Evolutionary conservation across 1,140 invertebrate genomes (phyloP), one percentile per base, ranked within the genome.

Genomic region (Megathymus violae): DNA sequence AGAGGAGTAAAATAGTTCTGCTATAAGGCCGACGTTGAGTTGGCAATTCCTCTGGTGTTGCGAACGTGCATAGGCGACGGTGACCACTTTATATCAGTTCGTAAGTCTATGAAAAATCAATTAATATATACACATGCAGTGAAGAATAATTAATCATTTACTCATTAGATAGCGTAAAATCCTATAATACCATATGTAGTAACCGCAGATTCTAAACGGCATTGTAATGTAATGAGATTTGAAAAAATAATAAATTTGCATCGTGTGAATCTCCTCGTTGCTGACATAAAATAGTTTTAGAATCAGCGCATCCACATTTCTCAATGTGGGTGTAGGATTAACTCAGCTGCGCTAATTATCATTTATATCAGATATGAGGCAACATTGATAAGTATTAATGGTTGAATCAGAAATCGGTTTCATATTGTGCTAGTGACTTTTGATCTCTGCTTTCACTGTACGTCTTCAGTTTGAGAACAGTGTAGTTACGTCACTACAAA

Each of bases 361-460:
- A 54, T 43, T 43, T 43, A 54, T 43, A 54, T 40, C 50, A 31
- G 31, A 15, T 52, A 27, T 76, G 78, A 48, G 46, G 67, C 25
- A 75, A 80, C 41, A 11, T 31, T 27, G 64, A 71, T 76, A 72
- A 78, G 78, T 76, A 81, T 78, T 76, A 78, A 81, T 74, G 67
- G 50, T 44, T 47, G 60, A 69, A 58, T 44, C 51, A 56, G 62
- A 47, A 51, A 61, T 62, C 63, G 46, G 62, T 48, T 46, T 54
- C 60, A 65, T 69, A 56, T 61, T 65, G 72, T 47, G 38, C 59
- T 62, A 62, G 50, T 78, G 76, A 82, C 79, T 82, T 74, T 79
- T 82, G 75, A 82, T 78, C 77, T 69, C 69, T 14, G 74, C 80
- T 82, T 82, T 82, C 80, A 76, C 80, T 65, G 48, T 43, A 48